Evolutionary conservation across 92 coral and sea anemone genomes (phyloP), one percentile per base, ranked within the genome.

Genomic region (Nematostella vectensis): DNA sequence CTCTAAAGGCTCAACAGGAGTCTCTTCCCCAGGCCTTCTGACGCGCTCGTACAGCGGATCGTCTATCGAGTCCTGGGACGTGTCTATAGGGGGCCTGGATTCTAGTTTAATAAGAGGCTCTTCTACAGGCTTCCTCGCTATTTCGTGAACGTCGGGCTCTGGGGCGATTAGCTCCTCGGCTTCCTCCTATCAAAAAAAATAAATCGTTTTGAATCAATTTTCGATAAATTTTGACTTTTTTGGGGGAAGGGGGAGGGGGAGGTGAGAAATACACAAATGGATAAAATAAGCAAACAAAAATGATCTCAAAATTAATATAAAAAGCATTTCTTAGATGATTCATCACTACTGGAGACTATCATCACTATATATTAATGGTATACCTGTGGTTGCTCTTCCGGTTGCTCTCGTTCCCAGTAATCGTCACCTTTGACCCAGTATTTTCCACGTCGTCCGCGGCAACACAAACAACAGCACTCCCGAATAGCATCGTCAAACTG

Each of bases 401-500:
- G 47, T 4, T 20, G 58, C 17, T 48, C 48, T 19, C 48, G 55
- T 23, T 20, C 72, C 72, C 72, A 66, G 27, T 68, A 62, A 28
- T 47, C 62, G 4, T 68, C 76, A 38, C 73, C 76, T 19, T 68
- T 54, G 42, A 76, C 68, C 31, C 44, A 60, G 66, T 85, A 85
- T 37, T 61, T 79, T 15, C 95, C 95, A 18, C 69, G 79, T 24
- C 83, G 71, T 21, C 83, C 68, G 44, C 76, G 62, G 42, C 87
- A 71, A 48, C 83, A 85, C 65, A 60, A 71, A 29, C 88, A 85
- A 62, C 78, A 80, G 75, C 88, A 80, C 17, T 57, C 61, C 38
- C 69, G 74, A 33, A 82, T 50, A 24, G 88, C 86, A 54, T 85
- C 88, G 22, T 72, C 89, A 58, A 85, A 87, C 95, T 85, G n/a